phyloP scores from a whole-genome alignment of 2,888 invertebrate genomes.

The Toxonevra muliebris region DNA sequence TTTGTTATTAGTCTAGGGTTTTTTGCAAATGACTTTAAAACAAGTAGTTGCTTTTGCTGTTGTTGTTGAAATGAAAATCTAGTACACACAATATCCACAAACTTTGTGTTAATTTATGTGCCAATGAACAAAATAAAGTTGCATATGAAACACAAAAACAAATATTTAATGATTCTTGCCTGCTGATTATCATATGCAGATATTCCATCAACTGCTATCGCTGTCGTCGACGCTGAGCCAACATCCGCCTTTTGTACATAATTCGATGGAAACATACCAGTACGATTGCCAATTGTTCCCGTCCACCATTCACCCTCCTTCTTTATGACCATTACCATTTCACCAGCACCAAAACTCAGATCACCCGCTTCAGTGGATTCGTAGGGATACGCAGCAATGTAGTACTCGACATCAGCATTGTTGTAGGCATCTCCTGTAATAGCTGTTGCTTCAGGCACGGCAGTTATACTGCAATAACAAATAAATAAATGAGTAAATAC shows the following conservation, averaged over 20 bases:
- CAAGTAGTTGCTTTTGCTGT: no score
- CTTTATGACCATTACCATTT: conserved; percentile 85
- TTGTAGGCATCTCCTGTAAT: conserved; percentile 55
- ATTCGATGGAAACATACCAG: conserved; percentile 97
- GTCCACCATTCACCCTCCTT: conserved; percentile 99
- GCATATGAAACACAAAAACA: background rate
- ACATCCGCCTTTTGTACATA: conserved; percentile 83
- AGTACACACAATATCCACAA: background rate
- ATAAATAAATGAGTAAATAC: conserved; percentile 1
- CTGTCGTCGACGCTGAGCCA: conserved; percentile 45
- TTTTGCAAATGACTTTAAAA: no score
- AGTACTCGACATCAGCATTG: conserved; percentile 73
- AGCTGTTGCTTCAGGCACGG: conserved; percentile 45
- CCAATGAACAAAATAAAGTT: background rate
- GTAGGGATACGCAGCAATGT: conserved; percentile 90
- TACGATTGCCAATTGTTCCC: conserved; percentile 81
- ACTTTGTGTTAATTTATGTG: background rate
- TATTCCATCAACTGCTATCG: conserved; percentile 32
- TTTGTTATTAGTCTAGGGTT: background rate
- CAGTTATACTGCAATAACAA: conserved; percentile 28
- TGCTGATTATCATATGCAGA: conserved; percentile 41
- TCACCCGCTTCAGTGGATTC: conserved; percentile 90
- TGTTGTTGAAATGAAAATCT: no score
- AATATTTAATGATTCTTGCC: conserved; percentile 36
- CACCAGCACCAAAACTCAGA: conserved; percentile 86